Conservation (phyloP, 2,113 vertebrate genomes). For the Recurvirostra avosetta region DNA sequence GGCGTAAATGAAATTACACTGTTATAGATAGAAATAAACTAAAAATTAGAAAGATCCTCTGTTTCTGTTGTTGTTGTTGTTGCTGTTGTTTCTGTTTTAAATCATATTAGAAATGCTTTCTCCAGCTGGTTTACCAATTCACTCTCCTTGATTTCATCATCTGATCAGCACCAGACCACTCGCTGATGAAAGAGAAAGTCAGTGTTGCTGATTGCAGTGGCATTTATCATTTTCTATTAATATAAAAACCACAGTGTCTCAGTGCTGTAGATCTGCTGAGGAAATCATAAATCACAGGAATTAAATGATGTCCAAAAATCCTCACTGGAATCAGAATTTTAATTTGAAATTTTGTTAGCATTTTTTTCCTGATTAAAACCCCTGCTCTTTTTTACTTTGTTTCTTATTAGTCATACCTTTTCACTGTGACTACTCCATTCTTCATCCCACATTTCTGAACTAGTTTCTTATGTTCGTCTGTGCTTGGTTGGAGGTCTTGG, state of each 20-base stretch:
- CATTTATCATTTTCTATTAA: conserved; percentile 23
- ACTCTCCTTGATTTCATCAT: conserved; percentile 42
- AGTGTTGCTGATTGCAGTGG: conserved; percentile 4
- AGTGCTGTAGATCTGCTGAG: neutral
- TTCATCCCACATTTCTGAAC: neutral
- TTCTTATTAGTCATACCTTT: neutral
- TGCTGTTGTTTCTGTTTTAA: conserved; percentile 2
- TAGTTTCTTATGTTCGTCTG: neutral
- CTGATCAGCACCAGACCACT: conserved; percentile 34
- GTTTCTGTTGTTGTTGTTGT: conserved; percentile 13
- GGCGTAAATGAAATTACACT: neutral
- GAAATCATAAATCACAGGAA: neutral
- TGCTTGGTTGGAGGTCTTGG: neutral
- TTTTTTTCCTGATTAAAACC: neutral
- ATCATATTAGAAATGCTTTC: conserved; percentile 26
- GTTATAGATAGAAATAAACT: neutral
- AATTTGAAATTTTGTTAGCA: neutral
- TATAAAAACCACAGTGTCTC: neutral
- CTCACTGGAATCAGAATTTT: neutral
- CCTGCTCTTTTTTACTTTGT: neutral
- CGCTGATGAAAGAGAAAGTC: conserved; percentile 54
- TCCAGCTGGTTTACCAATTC: conserved; percentile 15
- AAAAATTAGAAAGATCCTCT: neutral
- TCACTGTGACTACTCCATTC: neutral
- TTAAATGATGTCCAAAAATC: neutral